Percentiles rank a stretch among this genome's conserved stretches.
phyloP scores from a whole-genome alignment of 2,797 vertebrate species.

The Sebastolobus alascanus region DNA sequence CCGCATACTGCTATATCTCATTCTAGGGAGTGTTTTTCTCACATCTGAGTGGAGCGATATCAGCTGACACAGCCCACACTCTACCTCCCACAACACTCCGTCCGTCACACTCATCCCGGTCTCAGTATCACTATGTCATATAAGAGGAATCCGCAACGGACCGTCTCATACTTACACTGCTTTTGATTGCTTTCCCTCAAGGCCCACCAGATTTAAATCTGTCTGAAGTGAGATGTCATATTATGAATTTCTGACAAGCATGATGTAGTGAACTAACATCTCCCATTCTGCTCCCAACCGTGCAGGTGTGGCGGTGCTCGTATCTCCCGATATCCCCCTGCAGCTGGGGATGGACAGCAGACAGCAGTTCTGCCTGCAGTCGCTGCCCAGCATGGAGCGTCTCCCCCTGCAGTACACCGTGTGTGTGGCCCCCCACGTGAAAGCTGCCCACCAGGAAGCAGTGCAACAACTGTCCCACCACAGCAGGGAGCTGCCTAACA shows the following conservation, averaged over 20 bases:
- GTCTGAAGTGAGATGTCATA: conserved; percentile 9
- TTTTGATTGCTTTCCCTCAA: conserved; percentile 21
- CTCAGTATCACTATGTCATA: conserved; percentile 75
- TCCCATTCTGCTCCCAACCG: conserved; percentile 17
- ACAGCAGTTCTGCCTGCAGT: conserved; percentile 90
- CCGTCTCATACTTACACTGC: conserved; percentile 19
- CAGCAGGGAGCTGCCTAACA: conserved; percentile 82
- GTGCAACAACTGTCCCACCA: conserved; percentile 69
- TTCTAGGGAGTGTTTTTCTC: conserved; percentile 72
- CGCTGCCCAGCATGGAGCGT: conserved; percentile 77
- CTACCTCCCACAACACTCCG: conserved; percentile 57
- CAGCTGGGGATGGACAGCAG: conserved; percentile 87
- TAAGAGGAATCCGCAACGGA: conserved; percentile 57
- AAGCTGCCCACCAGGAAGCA: conserved; percentile 82
- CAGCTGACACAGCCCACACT: conserved; percentile 73
- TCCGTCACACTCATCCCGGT: conserved; percentile 57
- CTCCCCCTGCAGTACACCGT: conserved; percentile 88
- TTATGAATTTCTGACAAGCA: not conserved
- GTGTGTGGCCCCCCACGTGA: conserved; percentile 86
- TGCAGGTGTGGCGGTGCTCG: conserved; percentile 89
- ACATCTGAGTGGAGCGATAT: conserved; percentile 68
- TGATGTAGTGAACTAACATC: conserved; percentile 9
- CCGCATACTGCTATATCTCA: conserved; percentile 57
- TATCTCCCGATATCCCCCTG: conserved; percentile 85
- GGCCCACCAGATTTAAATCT: not conserved